A percentile compares a stretch with the other conserved stretches of the same genome.
These are phyloP conservation scores for Urocyon cinereoargenteus DNA, from an alignment of 2,797 vertebrate genomes.

Conservation along the genomic window DNA sequence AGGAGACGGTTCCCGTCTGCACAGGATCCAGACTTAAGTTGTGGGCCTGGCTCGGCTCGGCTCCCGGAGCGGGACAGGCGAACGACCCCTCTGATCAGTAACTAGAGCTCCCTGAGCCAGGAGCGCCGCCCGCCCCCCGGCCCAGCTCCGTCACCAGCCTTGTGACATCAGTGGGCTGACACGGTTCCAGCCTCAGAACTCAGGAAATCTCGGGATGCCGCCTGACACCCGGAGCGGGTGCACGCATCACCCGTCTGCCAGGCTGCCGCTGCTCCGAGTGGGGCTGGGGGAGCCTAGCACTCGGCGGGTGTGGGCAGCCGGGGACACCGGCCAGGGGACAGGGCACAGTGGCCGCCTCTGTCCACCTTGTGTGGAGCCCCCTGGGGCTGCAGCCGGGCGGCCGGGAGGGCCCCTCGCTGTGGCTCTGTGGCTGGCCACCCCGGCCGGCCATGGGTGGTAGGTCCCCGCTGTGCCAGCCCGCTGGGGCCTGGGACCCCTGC, in stretches of 20 bases:
- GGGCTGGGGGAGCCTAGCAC: neutral
- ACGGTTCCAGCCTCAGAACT: neutral
- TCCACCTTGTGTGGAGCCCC: neutral
- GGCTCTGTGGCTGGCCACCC: no score
- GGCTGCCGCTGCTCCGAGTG: accelerated
- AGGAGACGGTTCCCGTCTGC: no score
- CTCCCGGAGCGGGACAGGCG: no score
- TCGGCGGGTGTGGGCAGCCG: accelerated
- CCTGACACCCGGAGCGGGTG: neutral
- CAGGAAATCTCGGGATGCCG: accelerated
- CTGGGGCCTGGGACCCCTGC: neutral
- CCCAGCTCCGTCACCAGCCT: neutral
- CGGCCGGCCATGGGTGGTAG: accelerated
- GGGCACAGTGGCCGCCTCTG: neutral
- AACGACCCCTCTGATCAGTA: no score
- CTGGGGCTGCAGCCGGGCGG: accelerated
- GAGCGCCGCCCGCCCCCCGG: no score
- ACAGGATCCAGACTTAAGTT: no score
- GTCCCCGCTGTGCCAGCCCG: no score
- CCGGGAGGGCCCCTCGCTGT: no score
- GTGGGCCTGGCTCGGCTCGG: no score
- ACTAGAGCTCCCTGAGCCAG: no score
- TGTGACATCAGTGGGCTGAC: neutral
- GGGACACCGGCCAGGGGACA: neutral
- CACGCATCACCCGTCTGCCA: accelerated